phyloP scores from a whole-genome alignment of 2,797 vertebrate species.

The Aphelocoma californica region DNA sequence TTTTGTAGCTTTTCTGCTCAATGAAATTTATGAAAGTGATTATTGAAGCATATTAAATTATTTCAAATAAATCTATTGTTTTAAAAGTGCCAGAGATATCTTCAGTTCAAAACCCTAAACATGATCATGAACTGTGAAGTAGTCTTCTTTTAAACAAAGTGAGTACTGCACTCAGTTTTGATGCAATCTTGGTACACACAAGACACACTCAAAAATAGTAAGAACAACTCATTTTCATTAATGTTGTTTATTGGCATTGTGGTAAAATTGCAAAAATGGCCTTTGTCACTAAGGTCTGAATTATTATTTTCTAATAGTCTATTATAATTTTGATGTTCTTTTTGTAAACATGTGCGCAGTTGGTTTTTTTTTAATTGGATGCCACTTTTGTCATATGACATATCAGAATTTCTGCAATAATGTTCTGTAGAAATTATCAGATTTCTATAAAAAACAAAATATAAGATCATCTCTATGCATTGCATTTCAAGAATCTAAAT shows the following conservation, averaged over 20 bases:
- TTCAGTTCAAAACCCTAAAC: background rate
- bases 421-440: background rate
- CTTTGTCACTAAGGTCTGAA: background rate
- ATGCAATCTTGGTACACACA: background rate
- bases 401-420: background rate
- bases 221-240: background rate
- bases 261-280: background rate
- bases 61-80: background rate
- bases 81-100: background rate
- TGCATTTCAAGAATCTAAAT: background rate
- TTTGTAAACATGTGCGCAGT: background rate
- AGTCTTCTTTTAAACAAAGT: background rate
- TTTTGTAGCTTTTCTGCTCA: background rate
- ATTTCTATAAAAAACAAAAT: background rate
- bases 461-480: background rate
- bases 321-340: background rate
- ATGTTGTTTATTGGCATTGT: background rate
- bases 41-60: background rate
- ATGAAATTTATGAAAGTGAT: background rate
- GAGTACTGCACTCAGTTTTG: background rate
- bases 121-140: background rate
- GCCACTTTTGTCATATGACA: background rate
- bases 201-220: background rate
- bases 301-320: background rate
- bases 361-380: background rate